A percentile compares a stretch with the other conserved stretches of the same genome.
These are phyloP conservation scores for Salvelinus alpinus DNA, from an alignment of 2,113 vertebrate species.

Conservation along the genomic window DNA sequence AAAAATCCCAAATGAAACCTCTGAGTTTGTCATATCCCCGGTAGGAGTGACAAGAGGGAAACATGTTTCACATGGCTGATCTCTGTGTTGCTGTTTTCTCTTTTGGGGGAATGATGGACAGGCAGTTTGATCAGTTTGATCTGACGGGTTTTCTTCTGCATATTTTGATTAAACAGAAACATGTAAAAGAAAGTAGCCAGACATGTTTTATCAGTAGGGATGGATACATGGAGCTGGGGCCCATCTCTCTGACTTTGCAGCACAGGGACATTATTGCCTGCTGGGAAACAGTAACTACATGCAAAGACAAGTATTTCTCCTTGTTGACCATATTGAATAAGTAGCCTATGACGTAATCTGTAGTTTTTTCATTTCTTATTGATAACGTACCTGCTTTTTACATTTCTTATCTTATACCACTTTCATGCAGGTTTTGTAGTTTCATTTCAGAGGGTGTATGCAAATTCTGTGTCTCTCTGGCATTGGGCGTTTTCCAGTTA, in stretches of 20 bases:
- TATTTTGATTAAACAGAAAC: slow-evolving; percentile 57
- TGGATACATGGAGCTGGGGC: slow-evolving; percentile 3
- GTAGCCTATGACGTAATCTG: too few relatives aligned
- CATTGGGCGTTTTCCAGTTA: not conserved
- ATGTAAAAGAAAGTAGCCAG: slow-evolving; percentile 43
- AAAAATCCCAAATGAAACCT: slow-evolving; percentile 50
- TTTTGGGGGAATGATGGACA: slow-evolving; percentile 51
- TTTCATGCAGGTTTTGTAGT: not conserved
- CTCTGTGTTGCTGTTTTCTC: slow-evolving; percentile 46
- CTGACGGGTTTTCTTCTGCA: slow-evolving; percentile 51
- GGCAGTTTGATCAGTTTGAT: slow-evolving; percentile 51
- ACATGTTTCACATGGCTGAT: slow-evolving; percentile 40
- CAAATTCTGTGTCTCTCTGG: not conserved
- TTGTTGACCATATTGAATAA: not conserved
- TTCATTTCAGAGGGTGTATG: not conserved
- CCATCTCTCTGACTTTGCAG: not conserved
- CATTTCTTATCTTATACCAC: too few relatives aligned
- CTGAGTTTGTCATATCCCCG: slow-evolving; percentile 42
- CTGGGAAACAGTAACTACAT: not conserved
- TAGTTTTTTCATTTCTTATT: too few relatives aligned
- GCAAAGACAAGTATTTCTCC: not conserved
- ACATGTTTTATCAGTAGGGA: slow-evolving; percentile 42
- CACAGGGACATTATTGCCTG: too few relatives aligned
- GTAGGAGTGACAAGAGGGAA: slow-evolving; percentile 31
- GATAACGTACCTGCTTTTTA: too few relatives aligned